Base-by-base conservation (phyloP, 2,888 invertebrate genomes). In the Caenorhabditis panamensis region DNA sequence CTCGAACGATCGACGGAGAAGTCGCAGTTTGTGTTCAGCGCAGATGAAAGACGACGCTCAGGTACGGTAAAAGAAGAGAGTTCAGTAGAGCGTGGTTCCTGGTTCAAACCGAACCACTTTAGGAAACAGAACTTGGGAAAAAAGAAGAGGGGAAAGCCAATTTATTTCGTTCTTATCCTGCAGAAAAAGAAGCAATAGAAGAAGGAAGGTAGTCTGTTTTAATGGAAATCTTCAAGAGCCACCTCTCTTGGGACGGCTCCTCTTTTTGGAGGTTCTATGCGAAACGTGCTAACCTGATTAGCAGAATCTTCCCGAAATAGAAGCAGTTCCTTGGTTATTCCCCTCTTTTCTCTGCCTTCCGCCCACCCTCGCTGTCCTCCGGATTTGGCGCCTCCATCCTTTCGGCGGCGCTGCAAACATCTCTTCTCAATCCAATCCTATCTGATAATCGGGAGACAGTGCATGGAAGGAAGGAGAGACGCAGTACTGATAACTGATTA, bases 21-120 rank as follows among this genome's bases (percentile, higher is more conserved):
- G 87, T 68, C 79, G 87, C 6, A 88, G 88, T 61, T 81, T 89
- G 44, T 89, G 89, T 69, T 81, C 84, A 9, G 82, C 87, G 18
- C 88, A 88, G 58, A 84, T 89, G 83, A 85, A 88, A 66, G 83
- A 82, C 54, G 89, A 89, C 68, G 84, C 84, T 20, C 87, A 88
- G 84, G 88, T 88, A 51, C 16, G 58, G 24, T 62, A n/a, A n/a
- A n/a, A n/a, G n/a, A n/a, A 36, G n/a, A 36, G 20, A 18, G 36
- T 59, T 37, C 37, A 20, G 31, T 16, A 37, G 31, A 31, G 31
- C 31, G 31, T 31, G 31, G 31, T 31, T 31, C 31, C 31, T 31
- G 31, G 31, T 31, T 9, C 31, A 9, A 31, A 31, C 31, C 31
- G 31, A 4, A 9, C 5, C 9, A 4, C 31, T 31, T 31, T 9